Evolutionary conservation across 1,140 invertebrate species (phyloP), one percentile per base, ranked within the genome.

Genomic region (Nasonia longicornis): DNA sequence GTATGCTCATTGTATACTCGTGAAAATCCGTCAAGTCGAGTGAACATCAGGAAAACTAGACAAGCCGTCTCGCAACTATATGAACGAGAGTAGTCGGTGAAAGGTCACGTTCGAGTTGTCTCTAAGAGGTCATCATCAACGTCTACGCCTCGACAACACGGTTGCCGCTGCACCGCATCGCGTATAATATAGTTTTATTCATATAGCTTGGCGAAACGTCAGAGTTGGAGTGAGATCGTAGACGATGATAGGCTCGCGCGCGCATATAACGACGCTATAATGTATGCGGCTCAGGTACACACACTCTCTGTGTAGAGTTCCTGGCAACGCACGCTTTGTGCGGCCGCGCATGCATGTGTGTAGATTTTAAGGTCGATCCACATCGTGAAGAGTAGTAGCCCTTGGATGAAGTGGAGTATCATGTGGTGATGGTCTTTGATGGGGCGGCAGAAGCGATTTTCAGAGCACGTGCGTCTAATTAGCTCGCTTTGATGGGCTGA

Each of bases 91-190:
- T 58, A 4, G 16, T 3, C 10, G 16, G 22, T 11, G 72, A 74
- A 74, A 58, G 72, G 72, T 74, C 72, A 74, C 72, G 72, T 74
- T 7, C 70, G 38, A 38, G 70, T 38, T n/a, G 38, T 38, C 70
- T 72, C 26, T 31, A 72, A 22, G 35, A 42, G n/a, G n/a, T 45
- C 42, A 48, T 72, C 70, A 38, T 72, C 31, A 38, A 35, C 69
- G 16, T 70, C 31, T 22, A 3, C 16, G 35, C n/a, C 70, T 45
- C 35, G 69, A 12, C 26, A 67, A 29, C 22, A 2, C 29, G 29
- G 26, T 29, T 26, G 29, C 64, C 22, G 26, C 26, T 67, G 64
- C 22, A 35, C 31, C 10, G 26, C 22, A 26, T 26, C 26, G 10
- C 6, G 22, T 11, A 31, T 14, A 38, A 58, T 58, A n/a, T 16